These are phyloP conservation scores for Babylonia areolata DNA, from an alignment of 1,140 invertebrate species.

Conservation along the genomic window DNA sequence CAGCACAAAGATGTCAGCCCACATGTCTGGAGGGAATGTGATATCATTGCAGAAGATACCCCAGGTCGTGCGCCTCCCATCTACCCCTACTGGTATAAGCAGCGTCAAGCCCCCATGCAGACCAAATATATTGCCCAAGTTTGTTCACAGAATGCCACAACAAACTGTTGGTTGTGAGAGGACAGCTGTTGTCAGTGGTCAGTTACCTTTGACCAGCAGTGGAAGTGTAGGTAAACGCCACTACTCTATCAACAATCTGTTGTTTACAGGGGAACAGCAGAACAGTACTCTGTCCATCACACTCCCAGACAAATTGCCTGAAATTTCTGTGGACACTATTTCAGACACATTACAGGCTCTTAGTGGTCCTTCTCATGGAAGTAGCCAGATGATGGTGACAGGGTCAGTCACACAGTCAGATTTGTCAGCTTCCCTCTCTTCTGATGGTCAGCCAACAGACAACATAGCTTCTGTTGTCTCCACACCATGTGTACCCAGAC, in stretches of 20 bases:
- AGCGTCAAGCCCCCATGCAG: neutral
- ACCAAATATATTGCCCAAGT: neutral
- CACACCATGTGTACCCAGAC: neutral
- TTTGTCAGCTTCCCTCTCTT: neutral
- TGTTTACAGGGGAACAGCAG: constrained; percentile 33
- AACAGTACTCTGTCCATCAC: constrained; percentile 30
- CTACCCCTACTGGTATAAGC: neutral
- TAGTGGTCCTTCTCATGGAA: neutral
- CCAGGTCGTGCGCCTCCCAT: neutral
- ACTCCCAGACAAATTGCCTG: constrained; percentile 30
- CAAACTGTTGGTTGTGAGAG: neutral
- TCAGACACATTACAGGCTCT: constrained; percentile 33
- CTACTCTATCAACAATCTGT: constrained; percentile 36
- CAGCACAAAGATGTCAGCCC: constrained; percentile 4
- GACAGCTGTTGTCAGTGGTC: neutral
- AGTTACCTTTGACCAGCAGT: neutral
- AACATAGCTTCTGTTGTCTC: neutral
- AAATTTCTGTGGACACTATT: constrained; percentile 30
- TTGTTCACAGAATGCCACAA: neutral
- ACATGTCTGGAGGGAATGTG: constrained; percentile 23
- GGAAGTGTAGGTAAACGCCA: constrained; percentile 14
- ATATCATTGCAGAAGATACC: neutral
- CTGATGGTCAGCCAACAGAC: neutral
- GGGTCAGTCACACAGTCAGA: neutral
- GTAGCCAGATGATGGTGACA: neutral